These are phyloP conservation scores for Calonectris borealis DNA, from an alignment of 2,113 vertebrate species.

Conservation along the genomic window DNA sequence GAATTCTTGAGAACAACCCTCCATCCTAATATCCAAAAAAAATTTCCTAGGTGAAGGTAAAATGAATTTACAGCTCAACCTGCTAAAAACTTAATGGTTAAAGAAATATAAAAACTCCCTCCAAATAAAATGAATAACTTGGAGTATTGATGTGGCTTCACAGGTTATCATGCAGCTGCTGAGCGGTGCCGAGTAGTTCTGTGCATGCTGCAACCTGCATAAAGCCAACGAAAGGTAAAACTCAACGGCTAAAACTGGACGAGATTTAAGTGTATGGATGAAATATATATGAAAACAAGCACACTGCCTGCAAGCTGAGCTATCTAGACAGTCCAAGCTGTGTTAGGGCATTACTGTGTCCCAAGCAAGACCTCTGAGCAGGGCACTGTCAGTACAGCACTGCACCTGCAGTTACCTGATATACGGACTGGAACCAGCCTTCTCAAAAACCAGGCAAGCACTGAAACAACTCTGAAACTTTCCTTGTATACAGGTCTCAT, in stretches of 20 bases:
- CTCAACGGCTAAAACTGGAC: background rate
- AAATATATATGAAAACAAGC: background rate
- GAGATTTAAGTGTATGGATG: background rate
- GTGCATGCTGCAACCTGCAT: background rate
- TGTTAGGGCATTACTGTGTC: rapidly evolving
- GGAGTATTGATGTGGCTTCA: background rate
- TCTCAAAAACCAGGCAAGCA: background rate
- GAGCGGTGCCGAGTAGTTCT: background rate
- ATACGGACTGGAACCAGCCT: background rate
- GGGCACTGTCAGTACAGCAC: background rate
- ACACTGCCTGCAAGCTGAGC: background rate
- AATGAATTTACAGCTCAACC: background rate
- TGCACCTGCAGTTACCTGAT: background rate
- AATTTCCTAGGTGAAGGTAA: background rate
- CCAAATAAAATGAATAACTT: background rate
- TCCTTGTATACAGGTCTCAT: rapidly evolving
- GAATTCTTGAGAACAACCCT: background rate
- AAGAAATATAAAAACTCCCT: background rate
- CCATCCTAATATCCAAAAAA: background rate
- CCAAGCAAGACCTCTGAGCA: background rate
- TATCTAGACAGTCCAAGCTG: rapidly evolving
- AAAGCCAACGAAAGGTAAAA: background rate
- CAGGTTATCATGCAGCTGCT: background rate
- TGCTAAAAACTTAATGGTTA: background rate
- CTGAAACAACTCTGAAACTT: background rate